Conservation (phyloP, 2,113 vertebrate species). For the Austrofundulus limnaeus region DNA sequence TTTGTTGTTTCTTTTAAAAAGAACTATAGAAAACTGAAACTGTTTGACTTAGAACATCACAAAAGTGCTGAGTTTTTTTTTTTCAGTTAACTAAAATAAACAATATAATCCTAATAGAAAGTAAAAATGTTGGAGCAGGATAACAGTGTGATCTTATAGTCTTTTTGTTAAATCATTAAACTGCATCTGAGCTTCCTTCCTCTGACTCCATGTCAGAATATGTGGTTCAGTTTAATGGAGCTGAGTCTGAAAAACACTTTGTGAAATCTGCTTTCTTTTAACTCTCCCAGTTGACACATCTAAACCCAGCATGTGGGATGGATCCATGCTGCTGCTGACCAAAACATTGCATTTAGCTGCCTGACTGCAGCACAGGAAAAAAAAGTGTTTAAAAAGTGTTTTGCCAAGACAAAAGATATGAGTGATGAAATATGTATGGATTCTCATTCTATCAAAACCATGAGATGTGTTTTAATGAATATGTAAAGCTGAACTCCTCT, state of each 20-base stretch:
- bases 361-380: not conserved
- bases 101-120: not conserved
- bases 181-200: constrained; percentile 2
- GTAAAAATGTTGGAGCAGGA: constrained; percentile 5
- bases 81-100: not conserved
- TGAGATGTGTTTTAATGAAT: not conserved
- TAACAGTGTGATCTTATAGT: not conserved
- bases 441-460: not conserved
- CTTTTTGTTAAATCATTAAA: constrained; percentile 32
- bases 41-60: not conserved
- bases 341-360: constrained; percentile 16
- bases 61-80: constrained; percentile 8
- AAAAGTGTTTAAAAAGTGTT: not conserved
- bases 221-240: constrained; percentile 17
- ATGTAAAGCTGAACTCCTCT: not conserved
- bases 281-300: constrained; percentile 26
- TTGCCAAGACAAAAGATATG: not conserved
- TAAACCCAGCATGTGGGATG: constrained; percentile 36
- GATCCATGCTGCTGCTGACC: constrained; percentile 29
- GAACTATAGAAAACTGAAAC: not conserved
- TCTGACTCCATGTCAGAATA: constrained; percentile 24
- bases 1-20: not conserved
- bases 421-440: not conserved
- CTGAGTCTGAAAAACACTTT: constrained; percentile 16
- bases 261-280: constrained; percentile 27